phyloP scores from a whole-genome alignment of 2,797 vertebrate genomes.

The Sparidentex hasta region DNA sequence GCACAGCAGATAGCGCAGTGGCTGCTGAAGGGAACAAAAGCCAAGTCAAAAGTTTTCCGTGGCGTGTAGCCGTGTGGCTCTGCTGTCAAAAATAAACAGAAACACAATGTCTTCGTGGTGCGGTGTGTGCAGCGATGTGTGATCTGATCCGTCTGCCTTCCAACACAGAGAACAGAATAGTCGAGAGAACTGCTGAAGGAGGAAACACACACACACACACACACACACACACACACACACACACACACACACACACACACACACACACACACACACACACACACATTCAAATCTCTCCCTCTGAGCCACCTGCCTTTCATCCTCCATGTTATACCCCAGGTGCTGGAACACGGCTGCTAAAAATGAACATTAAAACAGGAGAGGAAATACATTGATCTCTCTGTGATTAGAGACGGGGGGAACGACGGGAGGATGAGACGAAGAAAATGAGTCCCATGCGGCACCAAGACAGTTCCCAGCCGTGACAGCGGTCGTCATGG shows the following conservation, averaged over 20 bases:
- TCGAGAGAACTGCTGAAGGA: conserved; percentile 28
- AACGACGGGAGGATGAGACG: conserved; percentile 44
- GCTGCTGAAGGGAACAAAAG: conserved; percentile 38
- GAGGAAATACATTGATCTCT: conserved; percentile 40
- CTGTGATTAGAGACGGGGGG: conserved; percentile 36
- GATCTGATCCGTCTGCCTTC: conserved; percentile 39
- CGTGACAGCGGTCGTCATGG: conserved; percentile 71
- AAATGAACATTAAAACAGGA: conserved; percentile 64
- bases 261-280: not conserved
- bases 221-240: not conserved
- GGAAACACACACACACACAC: conserved; percentile 6
- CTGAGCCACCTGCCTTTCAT: conserved; percentile 61
- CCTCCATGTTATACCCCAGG: conserved; percentile 49
- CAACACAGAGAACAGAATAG: conserved; percentile 34
- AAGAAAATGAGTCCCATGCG: conserved; percentile 63
- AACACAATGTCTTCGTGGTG: conserved; percentile 32
- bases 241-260: not conserved
- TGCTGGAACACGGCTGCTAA: conserved; percentile 54
- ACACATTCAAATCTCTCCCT: conserved; percentile 35
- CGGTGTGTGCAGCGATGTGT: conserved; percentile 36
- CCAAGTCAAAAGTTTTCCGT: conserved; percentile 36
- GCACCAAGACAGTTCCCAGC: conserved; percentile 60
- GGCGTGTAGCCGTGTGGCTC: not conserved
- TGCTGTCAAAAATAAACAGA: conserved; percentile 53
- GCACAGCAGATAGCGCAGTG: conserved; percentile 37